These are phyloP conservation scores for Pogoniulus pusillus DNA, from an alignment of 2,797 vertebrate species.

Conservation along the genomic window DNA sequence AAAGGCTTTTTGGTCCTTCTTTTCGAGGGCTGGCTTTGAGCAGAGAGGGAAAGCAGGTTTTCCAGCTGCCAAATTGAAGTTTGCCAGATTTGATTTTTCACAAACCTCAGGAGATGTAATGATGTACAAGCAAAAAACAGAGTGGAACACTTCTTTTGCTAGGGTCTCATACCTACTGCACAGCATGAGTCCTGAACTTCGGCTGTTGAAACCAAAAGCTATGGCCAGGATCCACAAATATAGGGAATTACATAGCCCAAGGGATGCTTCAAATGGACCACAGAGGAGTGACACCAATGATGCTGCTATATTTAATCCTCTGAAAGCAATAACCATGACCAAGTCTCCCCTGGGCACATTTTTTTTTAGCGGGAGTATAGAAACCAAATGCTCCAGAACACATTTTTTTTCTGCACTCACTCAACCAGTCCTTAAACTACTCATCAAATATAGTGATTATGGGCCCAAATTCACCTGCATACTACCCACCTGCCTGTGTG, in stretches of 20 bases:
- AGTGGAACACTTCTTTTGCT: background rate
- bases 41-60: background rate
- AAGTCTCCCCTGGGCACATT: background rate
- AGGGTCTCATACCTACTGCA: background rate
- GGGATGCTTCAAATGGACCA: slow-evolving; percentile 11
- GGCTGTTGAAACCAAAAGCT: slow-evolving; percentile 21
- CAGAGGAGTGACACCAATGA: slow-evolving; percentile 6
- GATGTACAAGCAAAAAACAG: background rate
- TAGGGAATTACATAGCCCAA: background rate
- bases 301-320: slow-evolving; percentile 34
- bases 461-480: background rate
- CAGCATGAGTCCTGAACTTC: background rate
- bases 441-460: background rate
- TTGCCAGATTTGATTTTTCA: slow-evolving; percentile 3
- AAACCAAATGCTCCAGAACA: background rate
- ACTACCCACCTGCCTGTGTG: rapidly evolving
- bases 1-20: background rate
- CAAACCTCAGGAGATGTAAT: background rate
- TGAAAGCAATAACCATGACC: slow-evolving; percentile 37
- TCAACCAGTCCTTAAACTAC: background rate
- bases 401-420: background rate
- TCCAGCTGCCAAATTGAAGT: background rate
- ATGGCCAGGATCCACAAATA: slow-evolving; percentile 2
- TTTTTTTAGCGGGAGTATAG: background rate
- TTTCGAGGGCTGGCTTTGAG: background rate